Evolutionary conservation across 2,888 invertebrate genomes (phyloP), one percentile per base, ranked within the genome.

Genomic region (Acrobasis suavella): DNA sequence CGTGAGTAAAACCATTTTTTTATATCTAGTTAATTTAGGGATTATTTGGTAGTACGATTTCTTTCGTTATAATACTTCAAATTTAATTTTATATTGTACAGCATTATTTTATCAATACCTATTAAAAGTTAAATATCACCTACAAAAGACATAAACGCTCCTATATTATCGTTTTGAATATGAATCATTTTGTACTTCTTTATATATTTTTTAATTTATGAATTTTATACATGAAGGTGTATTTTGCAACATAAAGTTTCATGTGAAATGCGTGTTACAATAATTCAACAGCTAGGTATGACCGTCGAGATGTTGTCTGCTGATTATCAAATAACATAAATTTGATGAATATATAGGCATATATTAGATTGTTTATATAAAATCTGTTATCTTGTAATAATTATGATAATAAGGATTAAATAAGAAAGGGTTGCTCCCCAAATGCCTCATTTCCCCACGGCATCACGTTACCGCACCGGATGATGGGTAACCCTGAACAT

Each of bases 391-490:
- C 52, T 46, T 54, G 37, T 54, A 54, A 54, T 32, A 46, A 74
- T 70, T 74, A 72, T 72, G 69, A 73, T 73, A 77, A 75, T 76
- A 69, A 65, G 62, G 72, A 67, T 70, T 68, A 62, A 64, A 46
- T 54, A 62, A 76, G 71, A 61, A 62, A 76, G 71, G 77, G 74
- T 80, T 79, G 76, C 32, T 70, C 75, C 75, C 73, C 69, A 81
- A 83, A 82, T 78, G 76, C 73, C 69, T 75, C 76, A 81, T 81
- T 87, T 89, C 90, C 90, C 90, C 89, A 89, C 89, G 90, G 83
- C 86, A 82, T 89, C 85, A 80, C 67, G 78, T 90, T 90, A 88
- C 89, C 89, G 15, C 10, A 86, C 89, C 87, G 89, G 89, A 90
- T 88, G 83, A 75, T 80, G 79, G 77, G 81, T 83, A 82, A 84